Evolutionary conservation across 2,888 invertebrate species (phyloP), one percentile per base, ranked within the genome.

Genomic region (Andricus curvator): DNA sequence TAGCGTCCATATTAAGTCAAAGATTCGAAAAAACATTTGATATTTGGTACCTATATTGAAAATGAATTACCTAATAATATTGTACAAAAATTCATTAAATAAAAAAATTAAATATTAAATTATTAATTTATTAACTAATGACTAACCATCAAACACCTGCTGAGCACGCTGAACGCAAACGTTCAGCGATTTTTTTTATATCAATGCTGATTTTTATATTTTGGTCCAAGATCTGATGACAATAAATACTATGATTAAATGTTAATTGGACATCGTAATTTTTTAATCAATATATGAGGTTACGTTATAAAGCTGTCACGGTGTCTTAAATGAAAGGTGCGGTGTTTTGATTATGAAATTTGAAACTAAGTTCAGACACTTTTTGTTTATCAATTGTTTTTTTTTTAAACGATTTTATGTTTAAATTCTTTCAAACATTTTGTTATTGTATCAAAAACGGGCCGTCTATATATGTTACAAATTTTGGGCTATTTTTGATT

Each of bases 1-100:
- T 76, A 9, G 81, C 81, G 15, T 92, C 92, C 92, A 92, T 91
- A 44, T 74, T 66, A 74, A 64, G 1, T 62, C 25, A 64, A 29
- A 15, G 17, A 64, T 17, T 29, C 15, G 5, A 64, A 64, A 64
- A n/a, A 29, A 17, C 64, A 64, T 64, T 29, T 64, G 64, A 13
- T 64, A 29, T 64, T 64, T 29, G 6, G 17, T 0, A 64, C 64
- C 64, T 64, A 17, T 17, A 5, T 29, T 25, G 6, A 29, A 15
- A 62, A 22, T 25, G 25, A 62, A 25, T 62, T 62, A 62, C 5
- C 22, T 25, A 15, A 15, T 62, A 22, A 62, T 13, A 1, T 15
- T 25, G 2, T 25, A 15, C 15, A 56, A 1, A n/a, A 56, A 56
- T n/a, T 6, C 25, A 62, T 5, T 62, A 1, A 22, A 13, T 11